A percentile compares a stretch with the other conserved stretches of the same genome.
phyloP scores from a whole-genome alignment of 2,888 invertebrate species.

The Cataglyphis cursor region DNA sequence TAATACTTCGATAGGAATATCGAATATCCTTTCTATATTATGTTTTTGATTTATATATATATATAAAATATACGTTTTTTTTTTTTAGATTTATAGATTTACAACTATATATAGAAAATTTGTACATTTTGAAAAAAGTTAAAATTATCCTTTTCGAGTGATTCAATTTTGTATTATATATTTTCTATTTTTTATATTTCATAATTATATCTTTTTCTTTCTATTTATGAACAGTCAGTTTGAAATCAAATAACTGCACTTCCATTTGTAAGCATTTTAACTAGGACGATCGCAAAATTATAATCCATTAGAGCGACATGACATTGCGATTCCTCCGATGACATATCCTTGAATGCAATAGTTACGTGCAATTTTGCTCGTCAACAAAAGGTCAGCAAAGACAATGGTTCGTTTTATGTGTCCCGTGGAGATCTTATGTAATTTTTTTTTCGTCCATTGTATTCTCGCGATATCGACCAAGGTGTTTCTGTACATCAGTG shows the following conservation, averaged over 20 bases:
- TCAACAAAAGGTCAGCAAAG: slow-evolving; percentile 38
- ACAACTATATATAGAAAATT: neutral
- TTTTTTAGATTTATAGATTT: neutral
- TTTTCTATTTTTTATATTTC: neutral
- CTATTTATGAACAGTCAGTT: neutral
- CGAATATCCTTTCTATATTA: neutral
- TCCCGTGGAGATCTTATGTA: slow-evolving; percentile 41
- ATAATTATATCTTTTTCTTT: neutral
- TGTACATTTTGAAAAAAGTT: neutral
- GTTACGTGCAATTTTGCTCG: slow-evolving; percentile 49
- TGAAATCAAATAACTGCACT: neutral
- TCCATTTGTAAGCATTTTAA: neutral
- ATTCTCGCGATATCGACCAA: slow-evolving; percentile 62
- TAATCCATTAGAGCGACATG: neutral
- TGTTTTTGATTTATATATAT: neutral
- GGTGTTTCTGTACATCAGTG: slow-evolving; percentile 31
- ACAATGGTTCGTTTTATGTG: slow-evolving; percentile 55
- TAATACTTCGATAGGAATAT: neutral
- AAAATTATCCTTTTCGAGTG: neutral
- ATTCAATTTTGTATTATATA: neutral
- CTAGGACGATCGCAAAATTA: neutral
- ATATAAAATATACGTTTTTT: neutral
- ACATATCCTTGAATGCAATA: slow-evolving; percentile 21
- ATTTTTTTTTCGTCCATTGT: slow-evolving; percentile 52
- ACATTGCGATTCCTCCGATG: slow-evolving; percentile 26